Evolutionary conservation across 2,888 invertebrate genomes (phyloP), one percentile per base, ranked within the genome.

Genomic region (Metopia argyrocephala): DNA sequence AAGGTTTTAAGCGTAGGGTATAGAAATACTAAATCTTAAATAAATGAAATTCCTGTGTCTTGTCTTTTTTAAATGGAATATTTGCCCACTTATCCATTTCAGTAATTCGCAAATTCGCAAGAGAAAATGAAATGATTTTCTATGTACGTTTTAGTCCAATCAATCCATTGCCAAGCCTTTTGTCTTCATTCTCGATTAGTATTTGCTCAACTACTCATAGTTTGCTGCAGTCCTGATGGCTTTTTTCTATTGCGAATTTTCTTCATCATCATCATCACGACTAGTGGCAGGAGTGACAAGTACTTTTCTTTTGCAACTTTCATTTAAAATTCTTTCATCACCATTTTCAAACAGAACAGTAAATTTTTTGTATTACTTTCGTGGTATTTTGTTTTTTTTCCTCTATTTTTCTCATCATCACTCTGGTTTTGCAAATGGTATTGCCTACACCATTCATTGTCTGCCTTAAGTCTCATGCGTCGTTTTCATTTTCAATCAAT

Each of bases 401-500:
- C 75, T 70, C 28, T 62, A 54, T 18, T 65, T 48, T 21, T 69
- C 46, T 66, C 65, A 5, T 64, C 64, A 28, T 52, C 23, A 59
- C 52, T 25, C 62, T 46, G 52, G 31, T 66, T 70, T 59, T 52
- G 64, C 54, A 45, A 64, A 70, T 65, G 54, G 38, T 15, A 2
- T 12, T 38, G 38, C 38, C 12, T 15, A 1, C 38, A 3, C 15
- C 38, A 12, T 15, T 0, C 38, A 38, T 38, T 2, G 38, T 38
- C 38, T 38, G 1, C 15, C 38, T 38, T 31, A 31, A 71, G 78
- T 84, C 83, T 84, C 85, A 83, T 79, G 83, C 84, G 84, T 83
- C 83, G 76, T 78, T 83, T 85, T 82, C 82, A 78, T 83, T 84
- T 85, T 85, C 84, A 84, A 85, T 85, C 85, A 85, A 85, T 85